Percentiles rank a stretch among this genome's conserved stretches.
phyloP scores from a whole-genome alignment of 2,888 invertebrate species.

The Epirrhoe alternata region DNA sequence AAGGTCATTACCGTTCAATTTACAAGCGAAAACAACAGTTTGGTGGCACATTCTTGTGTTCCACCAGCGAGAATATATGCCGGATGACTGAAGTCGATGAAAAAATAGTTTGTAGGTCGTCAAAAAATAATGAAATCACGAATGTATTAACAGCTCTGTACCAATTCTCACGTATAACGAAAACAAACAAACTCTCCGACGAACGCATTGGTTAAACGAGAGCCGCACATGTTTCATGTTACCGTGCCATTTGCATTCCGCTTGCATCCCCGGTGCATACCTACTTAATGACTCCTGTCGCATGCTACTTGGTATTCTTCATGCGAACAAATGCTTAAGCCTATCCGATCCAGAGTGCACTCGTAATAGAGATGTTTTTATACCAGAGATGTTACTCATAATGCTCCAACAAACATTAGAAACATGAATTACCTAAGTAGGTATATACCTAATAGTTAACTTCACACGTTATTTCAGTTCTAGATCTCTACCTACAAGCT shows the following conservation, averaged over 20 bases:
- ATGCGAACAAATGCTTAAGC: slow-evolving; percentile 6
- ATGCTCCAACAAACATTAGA: not conserved
- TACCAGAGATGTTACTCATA: not conserved
- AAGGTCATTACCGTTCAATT: slow-evolving; percentile 26
- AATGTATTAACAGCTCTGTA: slow-evolving; percentile 25
- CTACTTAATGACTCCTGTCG: slow-evolving; percentile 15
- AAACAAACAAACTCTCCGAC: slow-evolving; percentile 30
- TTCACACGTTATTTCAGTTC: too few species aligned
- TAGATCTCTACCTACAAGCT: too few species aligned
- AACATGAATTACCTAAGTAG: too few species aligned
- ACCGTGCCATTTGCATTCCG: slow-evolving; percentile 32
- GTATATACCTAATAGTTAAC: too few species aligned
- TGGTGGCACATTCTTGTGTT: slow-evolving; percentile 25
- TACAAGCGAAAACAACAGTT: slow-evolving; percentile 16
- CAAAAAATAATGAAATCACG: slow-evolving; percentile 23
- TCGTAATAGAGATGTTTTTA: not conserved
- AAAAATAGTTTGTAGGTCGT: slow-evolving; percentile 26
- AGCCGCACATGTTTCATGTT: slow-evolving; percentile 30
- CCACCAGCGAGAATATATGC: slow-evolving; percentile 12
- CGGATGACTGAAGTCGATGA: slow-evolving; percentile 14
- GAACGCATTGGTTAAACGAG: slow-evolving; percentile 23
- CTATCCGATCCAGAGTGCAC: not conserved
- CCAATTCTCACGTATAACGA: slow-evolving; percentile 28
- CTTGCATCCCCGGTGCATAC: slow-evolving; percentile 26
- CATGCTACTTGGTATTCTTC: slow-evolving; percentile 20